phyloP scores from a whole-genome alignment of 2,888 invertebrate species.

The Caenorhabditis wallacei region DNA sequence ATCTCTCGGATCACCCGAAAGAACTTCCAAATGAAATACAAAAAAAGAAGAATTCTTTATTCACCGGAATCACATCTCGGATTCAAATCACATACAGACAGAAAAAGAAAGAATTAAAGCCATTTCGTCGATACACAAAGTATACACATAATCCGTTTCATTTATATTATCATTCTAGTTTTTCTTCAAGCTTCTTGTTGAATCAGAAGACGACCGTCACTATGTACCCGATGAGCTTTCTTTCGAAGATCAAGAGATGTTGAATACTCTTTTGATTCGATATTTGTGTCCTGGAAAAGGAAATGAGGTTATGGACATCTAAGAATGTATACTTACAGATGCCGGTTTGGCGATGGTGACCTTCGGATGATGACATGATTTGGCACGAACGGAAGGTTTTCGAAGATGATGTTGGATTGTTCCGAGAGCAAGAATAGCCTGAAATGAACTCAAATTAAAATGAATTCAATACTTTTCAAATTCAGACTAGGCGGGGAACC shows the following conservation, averaged over 20 bases:
- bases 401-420: slow-evolving; percentile 67
- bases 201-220: slow-evolving; percentile 31
- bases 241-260: slow-evolving; percentile 42
- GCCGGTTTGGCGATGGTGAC: neutral
- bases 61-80: too few relatives aligned
- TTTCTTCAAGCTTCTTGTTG: slow-evolving; percentile 14
- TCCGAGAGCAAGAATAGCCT: slow-evolving; percentile 68
- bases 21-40: neutral
- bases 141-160: slow-evolving; percentile 6
- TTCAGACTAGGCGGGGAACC: too few relatives aligned
- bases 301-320: too few relatives aligned
- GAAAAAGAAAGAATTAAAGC: slow-evolving; percentile 21
- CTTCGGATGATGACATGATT: slow-evolving; percentile 26
- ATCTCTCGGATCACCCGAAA: neutral
- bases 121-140: slow-evolving; percentile 16
- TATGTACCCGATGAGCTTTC: slow-evolving; percentile 44
- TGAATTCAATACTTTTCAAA: too few relatives aligned
- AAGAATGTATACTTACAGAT: slow-evolving; percentile 5
- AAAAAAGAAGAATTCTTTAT: too few relatives aligned
- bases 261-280: slow-evolving; percentile 5
- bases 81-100: neutral
- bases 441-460: slow-evolving; percentile 13
- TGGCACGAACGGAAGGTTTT: slow-evolving; percentile 55
- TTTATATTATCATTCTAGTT: neutral
- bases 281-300: slow-evolving; percentile 40